Evolutionary conservation across 1,140 invertebrate species (phyloP), one percentile per base, ranked within the genome.

Genomic region (Drosophila rhopaloa): DNA sequence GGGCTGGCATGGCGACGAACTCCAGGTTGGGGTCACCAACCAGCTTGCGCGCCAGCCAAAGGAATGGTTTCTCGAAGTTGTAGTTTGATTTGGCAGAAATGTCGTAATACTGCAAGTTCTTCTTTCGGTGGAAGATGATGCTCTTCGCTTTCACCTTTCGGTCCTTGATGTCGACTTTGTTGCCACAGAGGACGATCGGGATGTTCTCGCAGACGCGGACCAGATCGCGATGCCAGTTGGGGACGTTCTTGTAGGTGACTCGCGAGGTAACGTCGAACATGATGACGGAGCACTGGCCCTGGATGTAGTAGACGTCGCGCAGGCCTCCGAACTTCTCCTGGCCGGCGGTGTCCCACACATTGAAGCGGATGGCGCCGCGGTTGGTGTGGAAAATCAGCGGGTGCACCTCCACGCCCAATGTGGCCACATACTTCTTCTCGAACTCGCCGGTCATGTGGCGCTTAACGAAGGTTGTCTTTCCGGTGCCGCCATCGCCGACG

Each of bases 201-300:
- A 99, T 99, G 93, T 98, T 99, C 95, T 99, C 99, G 94, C 99
- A 99, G 4, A 99, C 98, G 86, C 98, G 94, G 3, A 99, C 98
- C 83, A 99, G 95, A 95, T 99, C 98, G 92, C 98, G 95, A 93
- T 99, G 98, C 99, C 99, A 99, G 93, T 99, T 99, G 41, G 98
- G 98, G 73, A 99, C 98, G 93, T 99, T 99, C 94, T 99, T 99
- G 94, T 99, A 99, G 6, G 99, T 99, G 55, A 99, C 98, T 90
- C 99, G 95, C 32, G 98, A 99, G 44, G 99, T 99, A 76, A 99
- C 99, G 94, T 99, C 99, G 94, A 99, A 99, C 99, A 99, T 99
- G 78, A 99, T 98, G 83, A 99, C 97, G 68, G 98, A 98, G 94
- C 98, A 99, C 93, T 99, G 98, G 91, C 98, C 98, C 95, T 99